Base-by-base conservation (phyloP, 2,888 invertebrate genomes). In the Melolontha melolontha region DNA sequence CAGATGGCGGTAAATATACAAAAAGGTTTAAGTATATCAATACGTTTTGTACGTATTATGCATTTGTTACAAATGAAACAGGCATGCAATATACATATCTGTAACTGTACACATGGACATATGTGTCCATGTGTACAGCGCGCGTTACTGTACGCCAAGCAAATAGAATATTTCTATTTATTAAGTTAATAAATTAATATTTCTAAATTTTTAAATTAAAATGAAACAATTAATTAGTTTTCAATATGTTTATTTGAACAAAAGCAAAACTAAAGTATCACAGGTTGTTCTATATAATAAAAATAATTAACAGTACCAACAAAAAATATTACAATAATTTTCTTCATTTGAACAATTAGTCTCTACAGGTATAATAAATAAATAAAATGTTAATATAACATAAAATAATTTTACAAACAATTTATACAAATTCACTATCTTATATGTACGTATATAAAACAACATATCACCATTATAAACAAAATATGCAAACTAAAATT, bases 201-300 rank as follows among this genome's bases (percentile, higher is more conserved):
- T 34, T 34, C 8, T 1, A 34, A 34, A 34, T 6, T 6, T 12
- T 16, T 4, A 44, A 44, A 44, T 11, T 12, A 44, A 44, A 44
- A 44, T 12, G 10, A 44, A 44, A 44, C 12, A 5, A 12, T 5
- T 44, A 16, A 44, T 16, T 44, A 16, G 10, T 12, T 12, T 16
- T 16, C n/a, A n/a, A 50, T 17, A 50, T 27, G 17, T n/a, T 27
- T 14, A 50, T 65, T 68, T 64, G 50, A 68, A 68, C 59, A 68
- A 57, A 69, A 74, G 73, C 78, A 75, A 80, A 79, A 80, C 77
- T 74, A 76, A 76, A 73, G 79, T 81, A 81, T 81, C 81, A 81
- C 80, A 81, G 80, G 81, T 80, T 77, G 69, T 70, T 73, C 77
- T 79, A 79, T 80, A 79, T 64, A 54, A 57, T 64, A 68, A 64